Percentiles rank a stretch among this genome's conserved stretches.
Conservation (phyloP, 2,113 vertebrate species). For the Excalfactoria chinensis region DNA sequence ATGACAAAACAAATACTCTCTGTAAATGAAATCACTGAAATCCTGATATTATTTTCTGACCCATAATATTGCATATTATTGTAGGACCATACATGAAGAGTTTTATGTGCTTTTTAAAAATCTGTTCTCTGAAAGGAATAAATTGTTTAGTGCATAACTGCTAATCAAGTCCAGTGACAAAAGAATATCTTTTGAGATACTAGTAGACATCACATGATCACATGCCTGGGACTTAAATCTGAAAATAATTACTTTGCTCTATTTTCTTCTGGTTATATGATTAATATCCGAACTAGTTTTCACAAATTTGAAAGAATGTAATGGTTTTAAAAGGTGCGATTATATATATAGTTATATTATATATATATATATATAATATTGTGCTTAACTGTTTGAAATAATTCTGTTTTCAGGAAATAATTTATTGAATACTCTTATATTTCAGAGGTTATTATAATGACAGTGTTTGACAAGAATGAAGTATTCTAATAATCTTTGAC, state of each 20-base stretch:
- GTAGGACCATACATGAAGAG: background rate
- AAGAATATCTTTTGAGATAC: background rate
- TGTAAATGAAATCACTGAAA: background rate
- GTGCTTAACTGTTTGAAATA: background rate
- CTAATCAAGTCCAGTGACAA: background rate
- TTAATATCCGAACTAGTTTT: background rate
- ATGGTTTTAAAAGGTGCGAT: background rate
- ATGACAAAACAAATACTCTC: background rate
- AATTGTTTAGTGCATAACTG: conserved; percentile 4
- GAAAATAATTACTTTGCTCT: background rate
- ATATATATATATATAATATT: background rate
- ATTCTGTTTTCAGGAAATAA: background rate
- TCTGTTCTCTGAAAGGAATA: background rate
- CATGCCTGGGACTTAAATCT: background rate
- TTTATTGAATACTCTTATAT: background rate
- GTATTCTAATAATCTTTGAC: background rate
- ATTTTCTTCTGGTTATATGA: background rate
- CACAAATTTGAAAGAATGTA: background rate
- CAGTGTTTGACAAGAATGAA: background rate
- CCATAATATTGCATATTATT: background rate
- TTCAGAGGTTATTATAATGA: background rate
- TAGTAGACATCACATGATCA: background rate
- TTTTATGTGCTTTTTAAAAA: background rate
- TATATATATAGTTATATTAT: too few relatives aligned
- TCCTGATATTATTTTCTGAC: background rate